These are phyloP conservation scores for Sciurus niger DNA, from an alignment of 2,113 vertebrate species.

Conservation along the genomic window DNA sequence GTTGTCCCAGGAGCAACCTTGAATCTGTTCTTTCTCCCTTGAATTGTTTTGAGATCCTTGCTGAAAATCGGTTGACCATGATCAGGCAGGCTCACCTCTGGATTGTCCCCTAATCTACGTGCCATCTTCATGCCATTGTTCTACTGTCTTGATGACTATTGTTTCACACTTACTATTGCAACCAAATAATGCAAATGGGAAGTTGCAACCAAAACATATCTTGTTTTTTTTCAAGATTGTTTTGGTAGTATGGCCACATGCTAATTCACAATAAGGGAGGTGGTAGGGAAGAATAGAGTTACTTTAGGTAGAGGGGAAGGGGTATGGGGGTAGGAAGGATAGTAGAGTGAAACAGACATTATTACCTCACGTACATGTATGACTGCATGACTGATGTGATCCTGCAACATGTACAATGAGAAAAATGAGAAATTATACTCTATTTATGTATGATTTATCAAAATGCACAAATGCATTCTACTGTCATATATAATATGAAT, in stretches of 20 bases:
- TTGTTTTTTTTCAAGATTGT: not conserved
- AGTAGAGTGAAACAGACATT: too few relatives aligned
- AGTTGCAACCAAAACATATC: not conserved
- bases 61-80: not conserved
- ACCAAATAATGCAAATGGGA: not conserved
- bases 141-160: not conserved
- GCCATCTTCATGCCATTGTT: not conserved
- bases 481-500: not conserved
- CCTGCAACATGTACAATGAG: too few relatives aligned
- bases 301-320: too few relatives aligned
- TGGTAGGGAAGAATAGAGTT: too few relatives aligned
- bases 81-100: not conserved
- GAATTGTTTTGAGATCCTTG: not conserved
- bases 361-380: too few relatives aligned
- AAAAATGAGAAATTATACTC: too few relatives aligned
- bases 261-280: too few relatives aligned
- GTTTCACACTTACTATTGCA: not conserved
- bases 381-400: too few relatives aligned
- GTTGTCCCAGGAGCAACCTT: not conserved
- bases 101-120: not conserved
- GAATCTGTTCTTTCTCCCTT: not conserved
- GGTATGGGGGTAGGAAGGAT: too few relatives aligned
- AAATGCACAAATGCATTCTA: too few relatives aligned
- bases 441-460: too few relatives aligned
- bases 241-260: too few relatives aligned